Evolutionary conservation across 1,140 invertebrate species (phyloP).

Genomic region (Oscheius sp.): DNA sequence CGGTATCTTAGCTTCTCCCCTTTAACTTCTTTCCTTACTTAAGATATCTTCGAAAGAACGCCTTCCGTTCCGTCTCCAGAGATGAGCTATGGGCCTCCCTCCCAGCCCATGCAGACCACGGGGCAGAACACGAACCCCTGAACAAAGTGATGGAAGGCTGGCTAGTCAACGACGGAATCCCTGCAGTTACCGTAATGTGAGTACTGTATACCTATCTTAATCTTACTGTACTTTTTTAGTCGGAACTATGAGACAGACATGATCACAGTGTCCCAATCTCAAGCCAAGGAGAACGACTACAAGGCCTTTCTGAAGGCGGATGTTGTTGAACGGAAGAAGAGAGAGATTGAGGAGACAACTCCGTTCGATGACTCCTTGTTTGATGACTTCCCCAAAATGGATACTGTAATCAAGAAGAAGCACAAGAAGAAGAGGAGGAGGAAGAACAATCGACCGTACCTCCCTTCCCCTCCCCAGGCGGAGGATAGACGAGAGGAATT

Average conservation of each 20-base stretch:
- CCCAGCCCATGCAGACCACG: constrained; percentile 53
- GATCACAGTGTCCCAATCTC: constrained; percentile 48
- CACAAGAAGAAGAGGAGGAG: constrained; percentile 20
- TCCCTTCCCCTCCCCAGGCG: no score
- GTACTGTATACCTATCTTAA: constrained; percentile 1
- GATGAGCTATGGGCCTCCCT: constrained; percentile 47
- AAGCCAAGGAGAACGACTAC: constrained; percentile 47
- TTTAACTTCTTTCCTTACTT: constrained; percentile 26
- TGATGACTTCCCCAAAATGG: constrained; percentile 9
- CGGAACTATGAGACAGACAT: constrained; percentile 59
- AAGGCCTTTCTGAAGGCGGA: constrained; percentile 44
- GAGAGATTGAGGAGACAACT: constrained; percentile 10
- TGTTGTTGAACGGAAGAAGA: not conserved
- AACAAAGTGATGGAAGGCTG: constrained; percentile 52
- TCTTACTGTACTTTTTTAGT: constrained; percentile 20
- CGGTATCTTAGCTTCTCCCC: constrained; percentile 30
- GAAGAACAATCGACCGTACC: not conserved
- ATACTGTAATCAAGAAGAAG: not conserved
- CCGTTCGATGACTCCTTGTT: constrained; percentile 28
- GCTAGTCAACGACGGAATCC: constrained; percentile 55
- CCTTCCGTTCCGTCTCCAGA: constrained; percentile 51
- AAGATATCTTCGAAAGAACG: constrained; percentile 50
- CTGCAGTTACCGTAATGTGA: constrained; percentile 47
- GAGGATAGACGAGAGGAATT: constrained; percentile 24
- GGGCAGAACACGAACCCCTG: constrained; percentile 50